phyloP scores from a whole-genome alignment of 2,113 vertebrate genomes.

The Ellobius talpinus region DNA sequence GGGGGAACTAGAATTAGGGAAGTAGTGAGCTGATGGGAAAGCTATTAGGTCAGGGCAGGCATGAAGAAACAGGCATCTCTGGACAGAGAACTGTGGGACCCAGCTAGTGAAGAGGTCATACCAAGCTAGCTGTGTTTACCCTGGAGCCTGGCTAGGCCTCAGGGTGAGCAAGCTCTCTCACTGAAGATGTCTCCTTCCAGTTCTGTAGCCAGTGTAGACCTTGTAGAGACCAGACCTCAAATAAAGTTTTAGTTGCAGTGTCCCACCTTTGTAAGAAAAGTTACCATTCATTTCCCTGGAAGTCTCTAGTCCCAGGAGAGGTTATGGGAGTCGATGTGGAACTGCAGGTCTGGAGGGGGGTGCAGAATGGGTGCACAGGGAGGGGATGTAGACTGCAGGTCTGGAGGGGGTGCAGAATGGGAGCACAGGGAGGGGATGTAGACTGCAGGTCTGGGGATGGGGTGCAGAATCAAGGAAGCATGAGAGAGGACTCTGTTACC shows the following conservation, averaged over 20 bases:
- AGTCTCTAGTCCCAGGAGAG: neutral
- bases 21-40: neutral
- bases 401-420: neutral
- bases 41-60: neutral
- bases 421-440: neutral
- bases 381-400: neutral
- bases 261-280: neutral
- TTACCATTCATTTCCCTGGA: neutral
- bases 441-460: neutral
- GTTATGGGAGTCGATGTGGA: neutral
- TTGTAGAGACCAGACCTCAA: neutral
- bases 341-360: neutral
- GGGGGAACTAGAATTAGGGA: neutral
- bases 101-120: neutral
- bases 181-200: neutral
- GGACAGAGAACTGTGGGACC: neutral
- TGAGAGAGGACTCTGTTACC: neutral
- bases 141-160: neutral
- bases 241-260: neutral
- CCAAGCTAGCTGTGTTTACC: neutral
- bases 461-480: neutral
- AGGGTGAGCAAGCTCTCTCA: neutral
- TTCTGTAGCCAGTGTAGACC: neutral
- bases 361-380: neutral
- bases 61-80: rapidly evolving